These are phyloP conservation scores for Podabrus alpinus DNA, from an alignment of 2,888 invertebrate genomes.

Conservation along the genomic window DNA sequence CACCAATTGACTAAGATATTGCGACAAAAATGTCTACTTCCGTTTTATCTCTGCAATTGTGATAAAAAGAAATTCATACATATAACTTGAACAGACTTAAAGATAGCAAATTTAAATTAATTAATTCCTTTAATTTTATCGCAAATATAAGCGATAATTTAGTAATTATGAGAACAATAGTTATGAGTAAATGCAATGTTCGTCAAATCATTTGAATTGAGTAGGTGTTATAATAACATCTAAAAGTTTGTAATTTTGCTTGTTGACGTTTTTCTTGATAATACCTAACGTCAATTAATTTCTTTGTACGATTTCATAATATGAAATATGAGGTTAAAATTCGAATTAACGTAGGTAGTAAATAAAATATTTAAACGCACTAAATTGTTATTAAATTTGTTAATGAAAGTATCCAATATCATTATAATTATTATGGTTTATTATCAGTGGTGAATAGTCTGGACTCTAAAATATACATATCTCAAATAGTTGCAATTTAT, in stretches of 20 bases:
- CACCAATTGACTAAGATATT: not conserved
- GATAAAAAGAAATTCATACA: not conserved
- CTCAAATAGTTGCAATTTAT: conserved; percentile 44
- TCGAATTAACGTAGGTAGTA: not conserved
- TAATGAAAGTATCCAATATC: conserved; percentile 38
- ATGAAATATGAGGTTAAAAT: too few relatives aligned
- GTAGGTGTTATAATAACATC: not conserved
- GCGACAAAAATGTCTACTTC: not conserved
- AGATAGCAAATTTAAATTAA: not conserved
- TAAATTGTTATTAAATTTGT: conserved; percentile 13
- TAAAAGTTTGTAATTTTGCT: not conserved
- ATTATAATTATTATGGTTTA: conserved; percentile 31
- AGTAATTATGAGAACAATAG: not conserved
- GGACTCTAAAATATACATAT: conserved; percentile 37
- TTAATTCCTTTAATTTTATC: not conserved
- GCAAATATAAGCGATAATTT: not conserved
- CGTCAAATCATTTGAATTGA: not conserved
- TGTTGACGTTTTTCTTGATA: not conserved
- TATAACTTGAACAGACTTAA: not conserved
- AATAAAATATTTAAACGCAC: not conserved
- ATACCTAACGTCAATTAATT: not conserved
- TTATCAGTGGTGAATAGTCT: conserved; percentile 41
- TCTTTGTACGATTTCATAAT: not conserved
- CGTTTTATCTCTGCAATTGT: not conserved
- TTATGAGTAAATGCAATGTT: not conserved